Evolutionary conservation across 2,888 invertebrate species (phyloP).

Genomic region (Automeris io): DNA sequence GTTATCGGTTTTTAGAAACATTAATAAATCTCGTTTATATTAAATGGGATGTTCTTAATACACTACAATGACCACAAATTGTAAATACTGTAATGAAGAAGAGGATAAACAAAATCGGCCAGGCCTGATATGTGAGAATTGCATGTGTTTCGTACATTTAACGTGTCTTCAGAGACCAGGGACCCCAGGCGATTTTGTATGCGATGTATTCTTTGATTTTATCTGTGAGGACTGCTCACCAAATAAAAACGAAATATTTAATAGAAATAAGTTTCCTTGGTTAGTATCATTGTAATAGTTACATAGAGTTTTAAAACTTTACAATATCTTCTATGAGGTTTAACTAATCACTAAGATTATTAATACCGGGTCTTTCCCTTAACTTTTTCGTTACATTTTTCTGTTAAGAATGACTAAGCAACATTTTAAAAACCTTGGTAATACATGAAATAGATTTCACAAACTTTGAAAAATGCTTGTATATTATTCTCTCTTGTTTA

Average conservation of each 20-base stretch:
- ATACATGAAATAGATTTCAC: no score
- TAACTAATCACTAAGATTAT: no score
- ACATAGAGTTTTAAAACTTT: no score
- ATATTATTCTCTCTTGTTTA: no score
- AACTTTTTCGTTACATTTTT: neutral
- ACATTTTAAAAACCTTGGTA: no score
- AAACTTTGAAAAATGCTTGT: no score
- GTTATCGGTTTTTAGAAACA: no score
- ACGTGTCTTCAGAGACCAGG: conserved; percentile 80
- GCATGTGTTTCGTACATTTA: conserved; percentile 79
- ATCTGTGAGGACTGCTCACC: conserved; percentile 81
- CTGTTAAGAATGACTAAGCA: no score
- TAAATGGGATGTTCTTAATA: no score
- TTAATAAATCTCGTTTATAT: no score
- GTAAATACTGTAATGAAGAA: conserved; percentile 77
- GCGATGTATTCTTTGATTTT: conserved; percentile 86
- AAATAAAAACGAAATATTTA: conserved; percentile 74
- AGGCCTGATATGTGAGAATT: conserved; percentile 79
- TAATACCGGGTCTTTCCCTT: neutral
- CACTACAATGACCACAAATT: conserved; percentile 33
- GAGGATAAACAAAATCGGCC: conserved; percentile 76
- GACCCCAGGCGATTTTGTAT: conserved; percentile 82
- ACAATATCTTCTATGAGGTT: no score
- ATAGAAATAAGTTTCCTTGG: conserved; percentile 84
- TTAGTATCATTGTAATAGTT: conserved; percentile 30